phyloP scores from a whole-genome alignment of 2,888 invertebrate genomes.

The Smittia sp. region DNA sequence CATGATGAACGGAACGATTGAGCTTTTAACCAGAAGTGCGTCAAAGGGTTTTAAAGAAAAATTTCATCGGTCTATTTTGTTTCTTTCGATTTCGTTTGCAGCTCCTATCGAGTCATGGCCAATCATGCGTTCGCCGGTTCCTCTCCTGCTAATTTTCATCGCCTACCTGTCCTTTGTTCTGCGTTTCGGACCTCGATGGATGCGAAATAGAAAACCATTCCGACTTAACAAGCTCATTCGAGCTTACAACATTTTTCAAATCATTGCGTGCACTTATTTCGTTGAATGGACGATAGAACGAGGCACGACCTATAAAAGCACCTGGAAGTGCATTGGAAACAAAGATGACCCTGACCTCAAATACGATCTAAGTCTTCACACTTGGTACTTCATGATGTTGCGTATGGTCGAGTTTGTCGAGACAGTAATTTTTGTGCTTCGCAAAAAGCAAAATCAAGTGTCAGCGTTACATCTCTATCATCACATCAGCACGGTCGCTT shows the following conservation, averaged over 20 bases:
- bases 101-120: no score
- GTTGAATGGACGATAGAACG: neutral
- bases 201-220: constrained; percentile 14
- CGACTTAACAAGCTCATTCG: neutral
- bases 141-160: no score
- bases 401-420: constrained; percentile 63
- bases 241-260: constrained; percentile 15
- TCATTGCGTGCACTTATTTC: constrained; percentile 2
- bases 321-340: no score
- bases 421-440: constrained; percentile 65
- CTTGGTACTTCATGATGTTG: constrained; percentile 45
- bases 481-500: constrained; percentile 59
- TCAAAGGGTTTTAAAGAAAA: no score
- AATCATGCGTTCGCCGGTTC: no score
- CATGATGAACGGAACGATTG: no score
- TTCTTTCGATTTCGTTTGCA: no score
- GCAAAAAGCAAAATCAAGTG: constrained; percentile 65
- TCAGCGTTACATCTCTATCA: constrained; percentile 67
- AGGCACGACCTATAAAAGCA: no score
- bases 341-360: no score
- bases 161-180: neutral
- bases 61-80: no score
- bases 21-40: no score
- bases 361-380: neutral
- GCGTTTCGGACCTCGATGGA: neutral